phyloP scores from a whole-genome alignment of 2,113 vertebrate genomes.

The Accipiter cooperii region DNA sequence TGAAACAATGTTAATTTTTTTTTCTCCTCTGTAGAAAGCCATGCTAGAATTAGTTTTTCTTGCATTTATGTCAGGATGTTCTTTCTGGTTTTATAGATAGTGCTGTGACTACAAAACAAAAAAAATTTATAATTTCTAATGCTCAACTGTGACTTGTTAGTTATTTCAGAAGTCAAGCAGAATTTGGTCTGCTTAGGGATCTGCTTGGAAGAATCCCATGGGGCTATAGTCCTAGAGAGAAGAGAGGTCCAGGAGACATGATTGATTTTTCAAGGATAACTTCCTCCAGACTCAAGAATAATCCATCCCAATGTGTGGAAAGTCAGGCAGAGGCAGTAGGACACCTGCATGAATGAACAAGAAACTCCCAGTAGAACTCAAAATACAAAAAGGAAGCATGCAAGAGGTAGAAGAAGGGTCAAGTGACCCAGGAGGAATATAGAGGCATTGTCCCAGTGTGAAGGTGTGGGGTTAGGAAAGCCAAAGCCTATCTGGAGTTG shows the following conservation, averaged over 20 bases:
- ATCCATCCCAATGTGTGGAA: background rate
- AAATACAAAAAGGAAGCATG: background rate
- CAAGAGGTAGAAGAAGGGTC: background rate
- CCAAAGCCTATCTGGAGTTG: background rate
- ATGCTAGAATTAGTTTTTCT: background rate
- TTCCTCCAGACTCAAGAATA: background rate
- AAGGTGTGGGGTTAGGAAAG: background rate
- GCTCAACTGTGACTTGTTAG: background rate
- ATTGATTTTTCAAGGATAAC: background rate
- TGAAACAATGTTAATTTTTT: background rate
- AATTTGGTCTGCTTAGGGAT: background rate
- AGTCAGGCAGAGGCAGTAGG: background rate
- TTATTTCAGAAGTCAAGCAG: background rate
- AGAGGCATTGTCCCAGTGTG: background rate
- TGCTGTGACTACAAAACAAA: background rate
- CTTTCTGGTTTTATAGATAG: background rate
- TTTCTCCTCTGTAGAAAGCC: background rate
- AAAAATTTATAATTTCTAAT: background rate
- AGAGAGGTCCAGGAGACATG: background rate
- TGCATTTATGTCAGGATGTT: background rate
- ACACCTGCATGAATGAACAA: background rate
- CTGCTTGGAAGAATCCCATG: background rate
- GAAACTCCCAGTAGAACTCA: background rate
- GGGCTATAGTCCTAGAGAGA: background rate
- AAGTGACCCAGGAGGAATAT: background rate